Conservation (phyloP, 2,113 vertebrate genomes). For the Paradoxurus hermaphroditus region DNA sequence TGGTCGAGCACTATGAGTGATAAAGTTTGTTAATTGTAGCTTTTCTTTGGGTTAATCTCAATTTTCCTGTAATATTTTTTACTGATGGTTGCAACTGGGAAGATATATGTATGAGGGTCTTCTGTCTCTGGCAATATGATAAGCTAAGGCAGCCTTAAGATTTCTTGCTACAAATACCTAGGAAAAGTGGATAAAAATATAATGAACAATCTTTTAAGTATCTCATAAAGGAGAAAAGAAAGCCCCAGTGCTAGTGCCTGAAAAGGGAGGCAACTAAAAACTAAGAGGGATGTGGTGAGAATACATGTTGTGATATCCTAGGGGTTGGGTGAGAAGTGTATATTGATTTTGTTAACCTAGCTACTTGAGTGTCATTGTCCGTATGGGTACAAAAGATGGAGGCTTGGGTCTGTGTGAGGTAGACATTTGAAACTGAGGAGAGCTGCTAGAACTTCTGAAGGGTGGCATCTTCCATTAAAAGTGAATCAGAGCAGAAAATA, state of each 20-base stretch:
- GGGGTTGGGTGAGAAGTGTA: neutral
- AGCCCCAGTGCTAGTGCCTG: no score
- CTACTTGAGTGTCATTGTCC: neutral
- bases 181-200: neutral
- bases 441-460: neutral
- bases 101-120: neutral
- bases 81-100: neutral
- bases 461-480: neutral
- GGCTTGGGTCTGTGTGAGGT: neutral
- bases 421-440: neutral
- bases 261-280: neutral
- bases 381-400: neutral
- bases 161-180: neutral
- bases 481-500: neutral
- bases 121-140: neutral
- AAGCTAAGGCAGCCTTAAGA: neutral
- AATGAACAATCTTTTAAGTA: neutral
- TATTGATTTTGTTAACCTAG: neutral
- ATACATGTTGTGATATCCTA: neutral
- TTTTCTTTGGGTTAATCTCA: neutral
- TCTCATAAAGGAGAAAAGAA: neutral
- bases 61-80: neutral
- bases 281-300: neutral
- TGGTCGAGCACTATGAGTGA: neutral
- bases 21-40: neutral